These are phyloP conservation scores for Macrosteles quadrilineatus DNA, from an alignment of 1,140 invertebrate genomes.

Conservation along the genomic window DNA sequence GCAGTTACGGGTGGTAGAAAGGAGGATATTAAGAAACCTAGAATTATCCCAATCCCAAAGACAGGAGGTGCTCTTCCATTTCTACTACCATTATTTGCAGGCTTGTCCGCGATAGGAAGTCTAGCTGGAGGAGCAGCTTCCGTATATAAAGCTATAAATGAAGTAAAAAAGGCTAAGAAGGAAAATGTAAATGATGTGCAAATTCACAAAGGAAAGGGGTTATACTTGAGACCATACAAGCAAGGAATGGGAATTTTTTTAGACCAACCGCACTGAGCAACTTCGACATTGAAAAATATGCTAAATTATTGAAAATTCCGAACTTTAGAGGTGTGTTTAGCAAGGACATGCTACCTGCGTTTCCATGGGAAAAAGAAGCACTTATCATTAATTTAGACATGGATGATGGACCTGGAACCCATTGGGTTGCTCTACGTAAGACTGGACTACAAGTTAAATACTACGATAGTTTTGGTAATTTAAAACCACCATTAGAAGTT, in stretches of 20 bases:
- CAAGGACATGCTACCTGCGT: conserved; percentile 28
- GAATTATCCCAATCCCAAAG: no score
- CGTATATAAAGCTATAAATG: not conserved
- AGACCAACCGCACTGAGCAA: conserved; percentile 15
- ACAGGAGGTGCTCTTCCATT: not conserved
- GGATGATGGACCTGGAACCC: conserved; percentile 40
- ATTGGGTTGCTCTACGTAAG: conserved; percentile 48
- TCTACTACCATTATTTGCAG: not conserved
- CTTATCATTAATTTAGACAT: conserved; percentile 46
- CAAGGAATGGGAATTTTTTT: not conserved
- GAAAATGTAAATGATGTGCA: not conserved
- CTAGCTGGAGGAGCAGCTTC: not conserved
- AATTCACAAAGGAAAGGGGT: conserved; percentile 1
- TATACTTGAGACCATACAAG: conserved; percentile 24
- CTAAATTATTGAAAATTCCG: conserved; percentile 17
- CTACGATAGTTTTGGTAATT: conserved; percentile 12
- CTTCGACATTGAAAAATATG: conserved; percentile 3
- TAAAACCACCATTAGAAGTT: conserved; percentile 12
- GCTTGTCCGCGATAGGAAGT: not conserved
- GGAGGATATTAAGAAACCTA: no score
- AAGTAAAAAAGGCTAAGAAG: not conserved
- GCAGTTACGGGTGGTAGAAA: not conserved
- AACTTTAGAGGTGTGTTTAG: conserved; percentile 35
- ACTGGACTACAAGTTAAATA: conserved; percentile 5
- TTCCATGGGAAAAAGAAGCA: conserved; percentile 41